Base-by-base conservation (phyloP, 2,797 vertebrate genomes). In the Paedocypris micromegethes region DNA sequence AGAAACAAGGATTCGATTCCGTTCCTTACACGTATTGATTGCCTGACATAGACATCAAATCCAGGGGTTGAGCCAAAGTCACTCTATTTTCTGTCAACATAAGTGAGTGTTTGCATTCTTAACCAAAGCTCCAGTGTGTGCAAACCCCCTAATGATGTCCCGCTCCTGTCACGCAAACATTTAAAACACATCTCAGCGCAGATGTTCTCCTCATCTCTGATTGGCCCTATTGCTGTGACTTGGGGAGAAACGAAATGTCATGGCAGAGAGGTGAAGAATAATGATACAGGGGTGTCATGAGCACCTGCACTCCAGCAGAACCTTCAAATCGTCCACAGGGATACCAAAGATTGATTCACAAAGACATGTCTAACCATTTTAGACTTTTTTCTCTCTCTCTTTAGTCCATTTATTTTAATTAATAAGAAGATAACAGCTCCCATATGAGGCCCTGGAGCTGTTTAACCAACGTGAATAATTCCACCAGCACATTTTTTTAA, bases 1-100 rank as follows among this genome's bases (percentile, higher is more conserved):
- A 70, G 68, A 80, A 77, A 76, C 37, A 38, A 46, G 44, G 7
- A 61, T 68, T 72, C 62, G 76, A 80, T 76, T 70, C 67, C 70
- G 73, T 82, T 76, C 75, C 75, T 77, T 78, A 72, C 64, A 65
- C 81, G 79, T 81, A 88, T 88, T 51, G 85, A 87, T 86, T 72
- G 66, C 66, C 55, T 82, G 82, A 87, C 79, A 82, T 81, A 88
- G 84, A 85, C 64, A 74, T 86, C 79, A 82, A 78, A 67, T 76
- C 72, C 74, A 73, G 52, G 64, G 52, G 68, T 53, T 64, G 58
- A 63, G 51, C 46, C 62, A 56, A 62, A 40, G 51, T 53, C 68
- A 55, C 73, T 39, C 56, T 58, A 60, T 58, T 75, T 74, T 79
- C 75, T 78, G 72, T 78, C 3, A 49, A 70, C 7, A 65, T 70